These are phyloP conservation scores for Carcina quercana DNA, from an alignment of 2,888 invertebrate genomes.

Conservation along the genomic window DNA sequence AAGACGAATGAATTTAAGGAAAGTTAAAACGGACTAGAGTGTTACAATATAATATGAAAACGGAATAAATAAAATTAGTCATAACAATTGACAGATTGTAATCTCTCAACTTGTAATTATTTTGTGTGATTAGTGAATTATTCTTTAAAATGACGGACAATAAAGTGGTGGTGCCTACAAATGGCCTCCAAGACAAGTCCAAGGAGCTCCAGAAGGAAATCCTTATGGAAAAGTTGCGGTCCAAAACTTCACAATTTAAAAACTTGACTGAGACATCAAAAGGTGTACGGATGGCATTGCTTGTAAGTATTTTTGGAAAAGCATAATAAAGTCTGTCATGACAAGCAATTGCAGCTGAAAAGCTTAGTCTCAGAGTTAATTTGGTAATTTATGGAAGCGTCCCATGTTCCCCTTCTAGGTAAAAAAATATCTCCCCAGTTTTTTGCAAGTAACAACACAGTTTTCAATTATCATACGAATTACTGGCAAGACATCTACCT, in stretches of 20 bases:
- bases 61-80: slow-evolving; percentile 10
- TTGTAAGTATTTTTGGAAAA: slow-evolving; percentile 78
- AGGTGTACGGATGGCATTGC: slow-evolving; percentile 88
- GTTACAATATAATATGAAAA: too few relatives aligned
- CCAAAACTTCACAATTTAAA: slow-evolving; percentile 87
- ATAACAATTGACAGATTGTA: slow-evolving; percentile 15
- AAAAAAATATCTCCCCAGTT: background rate
- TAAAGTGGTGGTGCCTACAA: slow-evolving; percentile 46
- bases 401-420: background rate
- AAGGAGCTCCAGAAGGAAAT: slow-evolving; percentile 83
- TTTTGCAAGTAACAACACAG: too few relatives aligned
- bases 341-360: too few relatives aligned
- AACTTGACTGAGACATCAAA: slow-evolving; percentile 91
- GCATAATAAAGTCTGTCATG: too few relatives aligned
- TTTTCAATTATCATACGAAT: too few relatives aligned
- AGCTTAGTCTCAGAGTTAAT: background rate
- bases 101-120: slow-evolving; percentile 11
- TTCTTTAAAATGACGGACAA: slow-evolving; percentile 47
- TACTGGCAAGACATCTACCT: too few relatives aligned
- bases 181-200: slow-evolving; percentile 55
- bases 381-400: background rate
- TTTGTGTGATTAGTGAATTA: slow-evolving; percentile 8
- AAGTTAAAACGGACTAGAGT: too few relatives aligned
- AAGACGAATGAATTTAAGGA: too few relatives aligned
- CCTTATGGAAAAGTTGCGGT: slow-evolving; percentile 93